Evolutionary conservation across 2,113 vertebrate species (phyloP).

Genomic region (Vidua chalybeata): DNA sequence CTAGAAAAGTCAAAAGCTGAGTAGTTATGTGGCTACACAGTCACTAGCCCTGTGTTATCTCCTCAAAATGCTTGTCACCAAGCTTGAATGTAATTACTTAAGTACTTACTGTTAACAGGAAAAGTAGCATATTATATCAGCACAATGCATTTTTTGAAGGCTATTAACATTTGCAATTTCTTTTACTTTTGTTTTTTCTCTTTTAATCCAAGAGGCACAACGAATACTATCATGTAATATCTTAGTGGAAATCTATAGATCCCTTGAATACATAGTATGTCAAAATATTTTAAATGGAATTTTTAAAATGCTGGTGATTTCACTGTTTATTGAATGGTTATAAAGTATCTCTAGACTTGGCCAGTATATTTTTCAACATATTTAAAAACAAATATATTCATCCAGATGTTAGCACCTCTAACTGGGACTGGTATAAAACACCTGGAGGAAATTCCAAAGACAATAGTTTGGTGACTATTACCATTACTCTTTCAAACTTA

Average conservation of each 20-base stretch:
- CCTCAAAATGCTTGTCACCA: neutral
- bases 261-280: neutral
- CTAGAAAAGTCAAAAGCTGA: neutral
- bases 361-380: neutral
- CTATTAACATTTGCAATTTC: neutral
- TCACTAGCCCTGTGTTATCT: neutral
- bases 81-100: neutral
- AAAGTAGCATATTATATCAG: neutral
- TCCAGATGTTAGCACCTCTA: neutral
- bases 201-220: neutral
- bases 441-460: neutral
- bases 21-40: neutral
- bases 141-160: neutral
- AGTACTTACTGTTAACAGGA: neutral
- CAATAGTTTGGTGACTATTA: neutral
- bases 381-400: neutral
- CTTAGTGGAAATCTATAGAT: neutral
- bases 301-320: neutral
- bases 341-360: neutral
- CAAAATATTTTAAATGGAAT: neutral
- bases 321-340: neutral
- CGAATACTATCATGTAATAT: neutral
- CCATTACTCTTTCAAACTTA: neutral
- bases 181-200: neutral
- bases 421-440: neutral